Conservation (phyloP, 2,888 invertebrate genomes). For the Mamestra brassicae region DNA sequence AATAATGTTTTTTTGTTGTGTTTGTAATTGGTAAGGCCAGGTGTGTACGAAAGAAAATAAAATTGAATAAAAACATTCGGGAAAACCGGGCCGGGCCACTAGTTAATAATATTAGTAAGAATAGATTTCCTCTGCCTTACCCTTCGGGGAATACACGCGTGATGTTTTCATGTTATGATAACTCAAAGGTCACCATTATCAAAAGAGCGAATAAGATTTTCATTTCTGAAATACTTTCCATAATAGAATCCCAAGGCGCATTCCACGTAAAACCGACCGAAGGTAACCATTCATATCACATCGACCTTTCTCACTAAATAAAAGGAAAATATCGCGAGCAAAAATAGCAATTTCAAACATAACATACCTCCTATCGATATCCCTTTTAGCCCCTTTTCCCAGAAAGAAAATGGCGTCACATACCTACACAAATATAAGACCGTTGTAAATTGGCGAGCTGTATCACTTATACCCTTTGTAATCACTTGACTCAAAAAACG, state of each 20-base stretch:
- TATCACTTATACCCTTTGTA: slow-evolving; percentile 45
- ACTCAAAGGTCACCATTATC: background rate
- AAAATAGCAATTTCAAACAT: slow-evolving; percentile 53
- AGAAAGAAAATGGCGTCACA: slow-evolving; percentile 55
- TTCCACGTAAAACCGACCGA: slow-evolving; percentile 14
- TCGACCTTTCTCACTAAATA: slow-evolving; percentile 46
- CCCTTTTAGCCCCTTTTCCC: slow-evolving; percentile 41
- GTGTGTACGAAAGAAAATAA: no score
- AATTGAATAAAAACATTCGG: no score
- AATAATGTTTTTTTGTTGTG: no score
- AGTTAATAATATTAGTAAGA: no score
- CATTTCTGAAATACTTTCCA: background rate
- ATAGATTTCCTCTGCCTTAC: background rate
- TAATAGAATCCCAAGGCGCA: slow-evolving; percentile 10
- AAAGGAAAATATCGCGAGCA: slow-evolving; percentile 47
- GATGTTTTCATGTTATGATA: background rate
- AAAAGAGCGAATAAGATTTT: background rate
- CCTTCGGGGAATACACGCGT: background rate
- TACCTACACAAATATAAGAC: slow-evolving; percentile 45
- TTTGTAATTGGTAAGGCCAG: no score
- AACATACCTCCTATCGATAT: slow-evolving; percentile 38
- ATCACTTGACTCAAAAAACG: slow-evolving; percentile 55
- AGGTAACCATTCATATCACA: slow-evolving; percentile 20
- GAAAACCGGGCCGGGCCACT: no score
- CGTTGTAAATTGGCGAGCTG: slow-evolving; percentile 55